Conservation (phyloP, 2,888 invertebrate species). For the Drosophila acutilabella region DNA sequence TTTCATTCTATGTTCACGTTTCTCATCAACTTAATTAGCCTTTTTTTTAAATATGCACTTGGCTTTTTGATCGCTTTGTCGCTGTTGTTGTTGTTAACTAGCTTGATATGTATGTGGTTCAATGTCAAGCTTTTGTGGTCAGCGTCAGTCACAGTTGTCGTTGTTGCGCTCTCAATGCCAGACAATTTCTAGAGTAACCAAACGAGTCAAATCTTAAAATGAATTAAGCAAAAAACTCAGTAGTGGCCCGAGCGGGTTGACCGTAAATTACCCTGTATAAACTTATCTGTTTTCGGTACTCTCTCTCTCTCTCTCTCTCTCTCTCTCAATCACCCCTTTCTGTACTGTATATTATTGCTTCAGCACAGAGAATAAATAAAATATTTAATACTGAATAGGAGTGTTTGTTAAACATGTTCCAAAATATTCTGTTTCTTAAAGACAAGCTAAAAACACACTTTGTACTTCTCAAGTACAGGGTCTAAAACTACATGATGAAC, state of each 20-base stretch:
- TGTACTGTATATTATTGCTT: too few species aligned
- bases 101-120: slow-evolving; percentile 59
- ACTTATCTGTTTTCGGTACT: too few species aligned
- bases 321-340: too few species aligned
- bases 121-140: slow-evolving; percentile 72
- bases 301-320: too few species aligned
- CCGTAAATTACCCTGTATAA: too few species aligned
- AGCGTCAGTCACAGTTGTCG: slow-evolving; percentile 62
- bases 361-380: too few species aligned
- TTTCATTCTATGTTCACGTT: slow-evolving; percentile 35
- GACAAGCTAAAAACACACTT: background rate
- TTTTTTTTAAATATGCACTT: slow-evolving; percentile 36
- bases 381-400: too few species aligned
- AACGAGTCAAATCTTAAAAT: slow-evolving; percentile 52
- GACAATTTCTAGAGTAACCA: slow-evolving; percentile 67
- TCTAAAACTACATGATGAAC: slow-evolving; percentile 42
- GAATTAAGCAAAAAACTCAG: slow-evolving; percentile 6
- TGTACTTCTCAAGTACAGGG: too few species aligned
- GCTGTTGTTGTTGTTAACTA: slow-evolving; percentile 17
- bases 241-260: too few species aligned
- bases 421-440: background rate
- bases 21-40: slow-evolving; percentile 46
- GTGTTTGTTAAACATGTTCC: too few species aligned
- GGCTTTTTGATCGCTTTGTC: slow-evolving; percentile 13
- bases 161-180: slow-evolving; percentile 70